A percentile compares a stretch with the other conserved stretches of the same genome.
phyloP scores from a whole-genome alignment of 1,140 invertebrate genomes.

The Heliconius hermathena region DNA sequence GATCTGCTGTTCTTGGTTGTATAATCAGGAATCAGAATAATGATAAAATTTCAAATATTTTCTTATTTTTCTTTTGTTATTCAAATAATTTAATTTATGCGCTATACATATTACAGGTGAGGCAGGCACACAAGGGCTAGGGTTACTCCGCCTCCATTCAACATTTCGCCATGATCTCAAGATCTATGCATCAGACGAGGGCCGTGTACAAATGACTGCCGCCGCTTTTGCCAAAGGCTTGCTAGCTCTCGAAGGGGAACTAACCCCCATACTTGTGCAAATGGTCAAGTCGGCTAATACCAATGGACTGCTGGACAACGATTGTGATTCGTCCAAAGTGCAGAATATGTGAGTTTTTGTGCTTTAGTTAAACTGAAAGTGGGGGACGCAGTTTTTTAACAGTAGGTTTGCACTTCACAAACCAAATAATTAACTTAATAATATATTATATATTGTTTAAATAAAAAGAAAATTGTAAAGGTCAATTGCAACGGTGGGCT shows the following conservation, averaged over 20 bases:
- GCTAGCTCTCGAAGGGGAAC: conserved; percentile 97
- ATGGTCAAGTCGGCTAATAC: conserved; percentile 99
- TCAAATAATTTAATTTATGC: neutral
- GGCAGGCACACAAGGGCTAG: conserved; percentile 95
- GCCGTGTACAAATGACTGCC: conserved; percentile 99
- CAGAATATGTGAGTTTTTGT: conserved; percentile 92
- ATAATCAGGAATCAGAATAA: too few relatives aligned
- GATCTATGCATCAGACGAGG: conserved; percentile 99
- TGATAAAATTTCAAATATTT: too few relatives aligned
- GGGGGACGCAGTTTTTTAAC: too few relatives aligned
- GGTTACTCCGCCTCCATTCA: conserved; percentile 96
- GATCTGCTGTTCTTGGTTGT: too few relatives aligned
- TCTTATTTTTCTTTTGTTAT: neutral
- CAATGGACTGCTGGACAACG: conserved; percentile 98
- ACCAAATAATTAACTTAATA: too few relatives aligned
- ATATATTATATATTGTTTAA: too few relatives aligned
- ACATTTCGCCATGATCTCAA: conserved; percentile 99
- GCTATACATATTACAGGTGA: conserved; percentile 84
- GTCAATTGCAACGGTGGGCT: too few relatives aligned
- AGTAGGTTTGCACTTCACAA: too few relatives aligned
- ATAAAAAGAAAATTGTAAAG: too few relatives aligned
- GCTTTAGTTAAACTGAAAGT: too few relatives aligned
- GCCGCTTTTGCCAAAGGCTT: conserved; percentile 99
- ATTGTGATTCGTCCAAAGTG: conserved; percentile 97
- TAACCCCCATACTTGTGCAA: conserved; percentile 99